A percentile compares a stretch with the other conserved stretches of the same genome.
Evolutionary conservation across 1,140 invertebrate species (phyloP).

Genomic region (Protaetia brevitarsis): DNA sequence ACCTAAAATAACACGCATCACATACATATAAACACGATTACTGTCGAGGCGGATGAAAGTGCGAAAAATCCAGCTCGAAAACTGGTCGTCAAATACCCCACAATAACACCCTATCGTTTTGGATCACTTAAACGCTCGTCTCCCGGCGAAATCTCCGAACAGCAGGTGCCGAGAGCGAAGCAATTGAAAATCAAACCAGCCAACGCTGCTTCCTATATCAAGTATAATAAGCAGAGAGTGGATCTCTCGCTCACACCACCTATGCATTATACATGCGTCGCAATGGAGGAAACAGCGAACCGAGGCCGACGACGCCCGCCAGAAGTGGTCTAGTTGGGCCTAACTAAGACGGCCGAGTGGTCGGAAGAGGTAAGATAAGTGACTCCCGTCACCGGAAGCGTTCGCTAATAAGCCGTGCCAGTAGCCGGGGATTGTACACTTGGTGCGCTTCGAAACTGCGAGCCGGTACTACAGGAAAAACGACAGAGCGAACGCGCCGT

Average conservation of each 20-base stretch:
- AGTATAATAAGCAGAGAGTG: not conserved
- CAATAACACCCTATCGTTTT: not conserved
- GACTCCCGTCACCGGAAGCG: conserved; percentile 12
- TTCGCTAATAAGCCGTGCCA: conserved; percentile 19
- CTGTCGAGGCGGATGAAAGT: not conserved
- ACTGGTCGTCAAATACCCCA: not conserved
- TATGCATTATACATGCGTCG: conserved; percentile 16
- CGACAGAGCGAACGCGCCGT: not conserved
- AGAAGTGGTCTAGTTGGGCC: conserved; percentile 19
- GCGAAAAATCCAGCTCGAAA: not conserved
- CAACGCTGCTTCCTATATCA: no score
- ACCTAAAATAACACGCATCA: no score
- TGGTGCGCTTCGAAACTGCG: conserved; percentile 2
- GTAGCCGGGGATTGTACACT: not conserved
- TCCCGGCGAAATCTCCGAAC: not conserved
- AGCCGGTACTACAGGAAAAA: not conserved
- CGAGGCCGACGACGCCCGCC: not conserved
- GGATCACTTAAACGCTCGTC: not conserved
- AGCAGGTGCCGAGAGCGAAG: not conserved
- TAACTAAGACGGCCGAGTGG: conserved; percentile 23
- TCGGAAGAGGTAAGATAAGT: conserved; percentile 20
- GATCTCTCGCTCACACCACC: not conserved
- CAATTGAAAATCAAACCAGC: not conserved
- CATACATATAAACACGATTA: not conserved
- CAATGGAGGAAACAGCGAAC: not conserved